Base-by-base conservation (phyloP, 2,888 invertebrate genomes). In the Synanthedon andrenaeformis region DNA sequence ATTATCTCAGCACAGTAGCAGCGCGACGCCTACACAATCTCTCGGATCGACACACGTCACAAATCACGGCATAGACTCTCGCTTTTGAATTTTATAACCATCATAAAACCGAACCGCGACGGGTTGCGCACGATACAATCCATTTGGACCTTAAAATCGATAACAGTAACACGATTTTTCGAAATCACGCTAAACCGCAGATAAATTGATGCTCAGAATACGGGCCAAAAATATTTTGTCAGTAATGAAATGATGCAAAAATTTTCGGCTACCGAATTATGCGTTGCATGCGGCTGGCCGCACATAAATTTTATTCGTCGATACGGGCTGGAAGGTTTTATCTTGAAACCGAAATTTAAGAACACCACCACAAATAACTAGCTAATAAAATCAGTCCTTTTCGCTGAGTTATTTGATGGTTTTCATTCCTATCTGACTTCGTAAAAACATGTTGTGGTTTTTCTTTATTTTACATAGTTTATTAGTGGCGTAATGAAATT, bases 1-100 rank as follows among this genome's bases (percentile, higher is more conserved):
- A 61, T 42, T 41, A 35, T 49, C 55, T 52, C 62, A 35, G 61
- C 60, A 73, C 79, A 64, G 81, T 78, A 82, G 81, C 79, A 61
- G 64, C 59, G 58, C 66, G 67, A 69, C 79, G 69, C 80, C 79
- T 70, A 79, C 82, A 58, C 72, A 56, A 60, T 65, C 41, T 52
- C 54, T 51, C 51, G 48, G 28, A 14, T 65, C 59, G 67, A 66
- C 67, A 68, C 69, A 70, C 73, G 70, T 74, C 74, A 82, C 82
- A 82, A 82, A 82, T 82, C 79, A 79, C 71, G 58, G 62, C 69
- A 71, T 70, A 70, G 72, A 73, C 69, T 70, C 73, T 75, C 66
- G 70, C 71, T 76, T 79, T 76, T 75, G 66, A 68, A 69, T 73
- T 76, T 78, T 74, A 76, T 72, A 72, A 63, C 68, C 63, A 56